Evolutionary conservation across 2,888 invertebrate species (phyloP).

Genomic region (Cephus spinipes): DNA sequence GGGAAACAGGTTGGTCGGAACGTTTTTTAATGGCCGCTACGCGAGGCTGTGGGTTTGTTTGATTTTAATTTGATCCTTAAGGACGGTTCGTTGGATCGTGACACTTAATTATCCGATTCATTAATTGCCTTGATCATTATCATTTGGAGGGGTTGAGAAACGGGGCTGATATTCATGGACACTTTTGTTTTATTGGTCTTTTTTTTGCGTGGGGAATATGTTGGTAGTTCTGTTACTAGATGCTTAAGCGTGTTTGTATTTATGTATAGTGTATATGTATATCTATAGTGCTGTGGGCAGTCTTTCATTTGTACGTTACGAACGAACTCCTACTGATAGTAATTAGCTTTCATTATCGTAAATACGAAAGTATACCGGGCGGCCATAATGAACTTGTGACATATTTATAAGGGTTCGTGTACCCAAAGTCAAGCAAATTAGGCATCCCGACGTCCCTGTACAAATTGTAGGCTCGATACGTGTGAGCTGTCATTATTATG

Average conservation of each 20-base stretch:
- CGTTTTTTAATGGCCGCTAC: neutral
- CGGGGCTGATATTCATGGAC: neutral
- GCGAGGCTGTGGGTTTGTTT: neutral
- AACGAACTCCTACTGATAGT: constrained; percentile 42
- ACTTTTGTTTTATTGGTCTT: neutral
- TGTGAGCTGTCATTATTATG: constrained; percentile 17
- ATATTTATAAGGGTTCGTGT: constrained; percentile 42
- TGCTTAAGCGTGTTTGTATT: neutral
- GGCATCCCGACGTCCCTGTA: neutral
- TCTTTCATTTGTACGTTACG: constrained; percentile 4
- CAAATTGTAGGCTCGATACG: constrained; percentile 5
- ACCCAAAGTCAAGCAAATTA: constrained; percentile 1
- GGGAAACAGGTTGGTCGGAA: neutral
- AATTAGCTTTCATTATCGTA: constrained; percentile 40
- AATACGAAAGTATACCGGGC: constrained; percentile 43
- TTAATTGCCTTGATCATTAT: constrained; percentile 3
- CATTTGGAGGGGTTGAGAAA: neutral
- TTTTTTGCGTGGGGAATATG: neutral
- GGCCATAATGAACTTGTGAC: constrained; percentile 48
- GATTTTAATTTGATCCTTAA: neutral
- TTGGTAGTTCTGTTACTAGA: neutral
- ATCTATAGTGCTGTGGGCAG: neutral
- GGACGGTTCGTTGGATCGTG: neutral
- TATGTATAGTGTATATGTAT: neutral
- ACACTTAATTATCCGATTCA: neutral